phyloP scores from a whole-genome alignment of 2,113 vertebrate species.

The Saguinus midas region DNA sequence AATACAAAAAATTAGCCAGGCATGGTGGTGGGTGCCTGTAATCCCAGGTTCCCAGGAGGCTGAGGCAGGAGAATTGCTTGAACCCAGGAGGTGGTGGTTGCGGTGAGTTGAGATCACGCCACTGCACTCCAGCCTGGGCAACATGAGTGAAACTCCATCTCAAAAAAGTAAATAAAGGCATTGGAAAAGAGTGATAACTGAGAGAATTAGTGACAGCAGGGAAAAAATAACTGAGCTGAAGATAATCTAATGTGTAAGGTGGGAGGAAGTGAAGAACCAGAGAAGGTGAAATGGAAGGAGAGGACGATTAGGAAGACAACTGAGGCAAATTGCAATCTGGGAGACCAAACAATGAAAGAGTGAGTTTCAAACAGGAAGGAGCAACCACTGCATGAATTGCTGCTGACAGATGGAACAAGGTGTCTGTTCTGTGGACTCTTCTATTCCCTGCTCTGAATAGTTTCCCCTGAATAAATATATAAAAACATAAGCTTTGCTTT shows the following conservation, averaged over 20 bases:
- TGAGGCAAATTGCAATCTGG: neutral
- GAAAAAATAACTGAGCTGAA: neutral
- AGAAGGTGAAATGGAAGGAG: neutral
- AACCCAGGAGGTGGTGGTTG: no score
- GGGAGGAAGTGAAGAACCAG: neutral
- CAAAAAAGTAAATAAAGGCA: no score
- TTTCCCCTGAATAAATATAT: neutral
- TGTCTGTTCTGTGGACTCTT: neutral
- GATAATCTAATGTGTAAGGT: neutral
- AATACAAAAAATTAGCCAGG: no score
- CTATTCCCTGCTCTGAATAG: neutral
- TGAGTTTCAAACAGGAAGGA: no score
- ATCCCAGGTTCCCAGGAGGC: no score
- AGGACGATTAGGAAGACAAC: neutral
- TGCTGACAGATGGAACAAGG: fast-evolving
- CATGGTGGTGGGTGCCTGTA: no score
- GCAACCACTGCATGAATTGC: no score
- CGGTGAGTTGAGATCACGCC: no score
- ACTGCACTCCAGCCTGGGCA: no score
- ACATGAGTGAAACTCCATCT: no score
- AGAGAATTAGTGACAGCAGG: neutral
- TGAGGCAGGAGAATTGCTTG: no score
- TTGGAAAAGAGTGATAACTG: neutral
- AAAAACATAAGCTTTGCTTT: neutral
- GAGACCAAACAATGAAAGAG: neutral